Evolutionary conservation across 2,797 vertebrate genomes (phyloP).

Genomic region (Nyctalus aviator): DNA sequence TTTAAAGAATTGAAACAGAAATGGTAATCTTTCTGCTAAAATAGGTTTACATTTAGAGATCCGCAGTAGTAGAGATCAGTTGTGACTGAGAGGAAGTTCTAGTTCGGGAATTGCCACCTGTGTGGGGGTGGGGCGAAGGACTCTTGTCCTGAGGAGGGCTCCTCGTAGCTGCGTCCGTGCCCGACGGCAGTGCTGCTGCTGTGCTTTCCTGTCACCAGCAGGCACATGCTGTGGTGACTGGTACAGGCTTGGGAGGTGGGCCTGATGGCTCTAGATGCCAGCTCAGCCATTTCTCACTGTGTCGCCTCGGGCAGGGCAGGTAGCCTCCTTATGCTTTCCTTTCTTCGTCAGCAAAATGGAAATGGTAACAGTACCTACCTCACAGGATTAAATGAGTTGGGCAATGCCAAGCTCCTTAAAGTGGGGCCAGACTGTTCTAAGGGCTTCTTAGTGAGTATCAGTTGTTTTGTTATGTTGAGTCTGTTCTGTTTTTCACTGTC

Average conservation of each 20-base stretch:
- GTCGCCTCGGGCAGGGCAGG: neutral
- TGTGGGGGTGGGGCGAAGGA: neutral
- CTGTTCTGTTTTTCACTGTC: neutral
- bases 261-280: neutral
- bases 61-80: neutral
- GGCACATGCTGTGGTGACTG: neutral
- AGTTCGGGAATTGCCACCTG: neutral
- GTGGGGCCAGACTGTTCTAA: neutral
- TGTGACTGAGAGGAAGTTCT: neutral
- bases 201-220: neutral
- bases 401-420: conserved; percentile 28
- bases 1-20: conserved; percentile 24
- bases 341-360: neutral
- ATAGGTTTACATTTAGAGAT: neutral
- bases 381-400: neutral
- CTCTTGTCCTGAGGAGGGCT: neutral
- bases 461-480: neutral
- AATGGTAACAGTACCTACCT: neutral
- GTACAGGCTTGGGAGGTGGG: neutral
- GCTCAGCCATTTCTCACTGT: neutral
- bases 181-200: neutral
- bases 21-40: neutral
- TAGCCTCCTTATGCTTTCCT: neutral
- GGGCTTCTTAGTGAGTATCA: neutral
- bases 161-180: neutral